phyloP scores from a whole-genome alignment of 2,888 invertebrate genomes.

The Melanophora roralis region DNA sequence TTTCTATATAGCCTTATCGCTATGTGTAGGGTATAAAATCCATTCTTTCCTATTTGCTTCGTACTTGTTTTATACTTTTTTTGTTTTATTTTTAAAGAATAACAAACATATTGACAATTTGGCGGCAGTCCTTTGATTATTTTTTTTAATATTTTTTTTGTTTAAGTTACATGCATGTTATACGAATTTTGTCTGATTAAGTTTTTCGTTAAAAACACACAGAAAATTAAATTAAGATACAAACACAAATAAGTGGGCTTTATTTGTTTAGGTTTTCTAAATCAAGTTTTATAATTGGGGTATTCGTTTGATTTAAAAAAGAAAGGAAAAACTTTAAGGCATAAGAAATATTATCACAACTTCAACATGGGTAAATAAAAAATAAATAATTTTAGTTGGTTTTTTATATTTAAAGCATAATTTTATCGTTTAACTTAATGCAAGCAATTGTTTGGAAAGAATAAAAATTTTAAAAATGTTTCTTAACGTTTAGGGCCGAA shows the following conservation, averaged over 20 bases:
- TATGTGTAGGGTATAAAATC: too few species aligned
- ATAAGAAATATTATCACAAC: constrained; percentile 1
- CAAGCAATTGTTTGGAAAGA: too few species aligned
- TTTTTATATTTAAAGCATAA: constrained; percentile 3
- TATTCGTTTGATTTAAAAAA: constrained; percentile 6
- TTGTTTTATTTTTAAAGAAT: neutral
- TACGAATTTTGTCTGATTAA: constrained; percentile 27
- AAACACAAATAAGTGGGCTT: constrained; percentile 21
- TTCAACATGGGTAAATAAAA: too few species aligned
- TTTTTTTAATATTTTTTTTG: neutral
- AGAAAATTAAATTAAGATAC: neutral
- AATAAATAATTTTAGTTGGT: constrained; percentile 25
- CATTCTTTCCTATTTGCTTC: neutral
- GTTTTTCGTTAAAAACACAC: constrained; percentile 1
- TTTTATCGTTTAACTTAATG: neutral
- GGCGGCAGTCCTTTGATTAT: constrained; percentile 49
- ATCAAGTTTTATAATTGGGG: constrained; percentile 32
- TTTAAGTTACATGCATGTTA: constrained; percentile 36
- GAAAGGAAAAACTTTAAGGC: neutral
- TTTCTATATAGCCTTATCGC: too few species aligned
- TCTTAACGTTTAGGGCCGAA: too few species aligned
- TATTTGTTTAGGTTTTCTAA: constrained; percentile 17
- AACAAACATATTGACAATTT: constrained; percentile 19
- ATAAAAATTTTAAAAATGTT: too few species aligned
- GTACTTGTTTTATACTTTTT: neutral